Evolutionary conservation across 2,113 vertebrate species (phyloP), one percentile per base, ranked within the genome.

Genomic region (Chionis minor): DNA sequence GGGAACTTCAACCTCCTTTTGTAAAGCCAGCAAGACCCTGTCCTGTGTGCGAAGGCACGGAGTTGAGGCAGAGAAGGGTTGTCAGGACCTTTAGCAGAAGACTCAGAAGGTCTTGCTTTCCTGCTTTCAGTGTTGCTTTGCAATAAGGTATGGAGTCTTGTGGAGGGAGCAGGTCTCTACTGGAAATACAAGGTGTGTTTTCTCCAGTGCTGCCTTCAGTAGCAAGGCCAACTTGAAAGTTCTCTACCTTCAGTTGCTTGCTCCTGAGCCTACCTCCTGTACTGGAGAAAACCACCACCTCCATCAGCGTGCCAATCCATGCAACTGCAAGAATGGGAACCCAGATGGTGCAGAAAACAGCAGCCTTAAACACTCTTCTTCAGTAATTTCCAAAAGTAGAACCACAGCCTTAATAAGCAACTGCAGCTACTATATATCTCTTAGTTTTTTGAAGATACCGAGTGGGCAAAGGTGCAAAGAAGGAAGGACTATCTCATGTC

Each of bases 251-350:
- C 65, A 74, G 19, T 8, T 54, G 17, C 20, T 69, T 42, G 22
- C 1, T 81, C n/a, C 63, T 62, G 40, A 86, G 42, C 42, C 14
- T 74, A 40, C 32, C 19, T 54, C 30, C 18, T 40, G 8, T 21
- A 35, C 42, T 44, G 44, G 30, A 44, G 40, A 40, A 93, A 71
- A 26, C 17, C 44, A 55, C 0, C 40, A 19, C 18, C 10, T 61
- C 80, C 33, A n/a, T 4, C 54, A 56, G 0, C 0, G 9, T 11
- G 24, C 7, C 1, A 0, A 10, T 80, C 54, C 58, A 22, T 0
- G 1, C 45, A 38, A 16, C 52, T 38, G 15, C 56, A n/a, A 27
- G 51, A 38, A 62, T 30, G 6, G 4, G 19, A 91, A 54, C 17
- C 2, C 35, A 56, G 40, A 22, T 2, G 6, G 14, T n/a, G 51